Evolutionary conservation across 2,888 invertebrate species (phyloP), one percentile per base, ranked within the genome.

Genomic region (Galerucella pusilla): DNA sequence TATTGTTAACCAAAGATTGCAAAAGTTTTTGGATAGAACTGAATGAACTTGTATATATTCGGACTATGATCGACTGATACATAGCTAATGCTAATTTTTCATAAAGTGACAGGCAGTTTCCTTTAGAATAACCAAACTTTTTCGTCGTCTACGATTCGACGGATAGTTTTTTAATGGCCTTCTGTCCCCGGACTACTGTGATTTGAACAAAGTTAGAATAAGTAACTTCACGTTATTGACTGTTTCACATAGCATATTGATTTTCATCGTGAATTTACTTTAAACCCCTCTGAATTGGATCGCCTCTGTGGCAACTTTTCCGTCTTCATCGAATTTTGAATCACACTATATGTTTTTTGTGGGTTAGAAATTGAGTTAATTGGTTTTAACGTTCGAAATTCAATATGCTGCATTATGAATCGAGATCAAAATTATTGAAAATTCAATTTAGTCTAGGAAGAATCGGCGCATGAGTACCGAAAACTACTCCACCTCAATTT

Each of bases 1-100:
- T 80, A 72, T 80, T 79, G 81, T 81, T 83, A 81, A 84, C 84
- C 84, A 84, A 84, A 84, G 84, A 84, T 79, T 75, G 75, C 78
- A 67, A 80, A 78, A 80, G 81, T 82, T 82, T 83, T 84, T 82
- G 82, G 82, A 80, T 78, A 80, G 80, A 80, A 81, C 81, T 83
- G 80, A 79, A 71, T 75, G 65, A 76, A 73, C 71, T 71, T 75
- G 76, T 80, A 75, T 75, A 78, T 75, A 78, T 78, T 77, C 65
- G 75, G 75, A 75, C 69, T 76, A 67, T 42, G 71, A 68, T 67
- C 70, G 75, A 75, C 78, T 78, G 78, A 78, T 59, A 65, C 70
- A 65, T 76, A 71, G 73, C 68, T 71, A 65, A 73, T 72, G 73
- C 71, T 76, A 71, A 73, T 77, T 72, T 75, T 74, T 72, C 25